Percentiles rank a stretch among this genome's conserved stretches.
Evolutionary conservation across 2,888 invertebrate genomes (phyloP).

Genomic region (Calliscelio sp.): DNA sequence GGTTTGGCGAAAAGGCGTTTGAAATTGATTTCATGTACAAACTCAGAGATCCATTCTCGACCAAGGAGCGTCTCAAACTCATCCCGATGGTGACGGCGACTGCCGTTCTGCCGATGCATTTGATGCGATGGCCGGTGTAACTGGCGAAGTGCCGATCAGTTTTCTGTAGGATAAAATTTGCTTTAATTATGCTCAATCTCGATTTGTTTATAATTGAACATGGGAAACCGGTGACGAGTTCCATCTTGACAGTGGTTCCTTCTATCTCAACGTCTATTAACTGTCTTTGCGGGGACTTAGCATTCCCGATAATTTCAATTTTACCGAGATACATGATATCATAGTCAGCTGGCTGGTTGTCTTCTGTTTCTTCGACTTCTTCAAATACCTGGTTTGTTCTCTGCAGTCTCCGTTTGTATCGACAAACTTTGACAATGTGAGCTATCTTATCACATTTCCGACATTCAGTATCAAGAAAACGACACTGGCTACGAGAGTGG

Average conservation of each 20-base stretch:
- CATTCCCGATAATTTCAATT: conserved; percentile 16
- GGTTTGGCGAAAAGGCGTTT: conserved; percentile 4
- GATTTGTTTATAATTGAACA: conserved; percentile 15
- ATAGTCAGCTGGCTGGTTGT: too few relatives aligned
- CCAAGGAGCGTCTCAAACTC: conserved; percentile 54
- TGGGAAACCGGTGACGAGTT: conserved; percentile 46
- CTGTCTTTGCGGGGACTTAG: not conserved
- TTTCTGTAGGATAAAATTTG: conserved; percentile 5
- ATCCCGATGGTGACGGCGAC: conserved; percentile 2
- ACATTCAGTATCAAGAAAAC: not conserved
- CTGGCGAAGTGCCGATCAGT: conserved; percentile 39
- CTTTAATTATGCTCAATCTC: not conserved
- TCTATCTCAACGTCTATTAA: conserved; percentile 33
- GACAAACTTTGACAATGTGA: conserved; percentile 13
- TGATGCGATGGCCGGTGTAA: conserved; percentile 36
- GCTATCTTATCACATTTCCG: conserved; percentile 2
- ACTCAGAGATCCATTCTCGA: conserved; percentile 58
- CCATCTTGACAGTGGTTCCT: conserved; percentile 27
- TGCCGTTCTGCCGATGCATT: conserved; percentile 26
- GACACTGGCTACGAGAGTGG: conserved; percentile 1
- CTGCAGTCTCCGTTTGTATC: not conserved
- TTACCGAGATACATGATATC: not conserved
- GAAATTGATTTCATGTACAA: conserved; percentile 43
- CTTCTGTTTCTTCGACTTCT: too few relatives aligned
- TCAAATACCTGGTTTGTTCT: too few relatives aligned